phyloP scores from a whole-genome alignment of 2,113 vertebrate genomes.

The Podocnemis expansa region DNA sequence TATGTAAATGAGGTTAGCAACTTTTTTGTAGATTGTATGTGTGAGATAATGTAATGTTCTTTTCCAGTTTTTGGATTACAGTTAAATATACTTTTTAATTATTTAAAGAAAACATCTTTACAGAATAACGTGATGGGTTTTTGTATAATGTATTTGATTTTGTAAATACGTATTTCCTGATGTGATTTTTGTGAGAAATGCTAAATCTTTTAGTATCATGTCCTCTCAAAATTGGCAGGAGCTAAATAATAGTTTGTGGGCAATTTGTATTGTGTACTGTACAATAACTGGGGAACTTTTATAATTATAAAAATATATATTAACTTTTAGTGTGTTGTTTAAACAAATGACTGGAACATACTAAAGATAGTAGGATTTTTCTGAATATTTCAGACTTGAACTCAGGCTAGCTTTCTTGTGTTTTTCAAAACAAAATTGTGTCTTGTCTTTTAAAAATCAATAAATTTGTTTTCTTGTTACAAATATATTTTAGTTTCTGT shows the following conservation, averaged over 20 bases:
- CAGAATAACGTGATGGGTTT: constrained; percentile 86
- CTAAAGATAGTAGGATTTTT: constrained; percentile 92
- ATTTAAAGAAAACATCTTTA: constrained; percentile 87
- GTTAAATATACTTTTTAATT: constrained; percentile 91
- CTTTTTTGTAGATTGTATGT: constrained; percentile 87
- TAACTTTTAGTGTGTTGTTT: constrained; percentile 91
- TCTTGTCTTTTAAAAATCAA: constrained; percentile 91
- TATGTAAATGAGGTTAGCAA: constrained; percentile 87
- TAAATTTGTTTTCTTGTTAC: constrained; percentile 90
- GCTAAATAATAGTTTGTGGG: constrained; percentile 88
- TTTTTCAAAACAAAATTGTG: constrained; percentile 91
- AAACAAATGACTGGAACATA: constrained; percentile 90
- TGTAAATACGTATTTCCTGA: constrained; percentile 91
- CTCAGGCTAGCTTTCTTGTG: constrained; percentile 91
- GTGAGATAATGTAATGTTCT: constrained; percentile 89
- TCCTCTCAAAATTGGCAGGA: constrained; percentile 87
- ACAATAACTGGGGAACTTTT: constrained; percentile 89
- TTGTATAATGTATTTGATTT: constrained; percentile 91
- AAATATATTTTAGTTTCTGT: constrained; percentile 67
- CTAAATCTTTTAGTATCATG: constrained; percentile 90
- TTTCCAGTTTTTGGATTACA: constrained; percentile 88
- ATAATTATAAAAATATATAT: constrained; percentile 91
- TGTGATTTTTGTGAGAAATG: constrained; percentile 91
- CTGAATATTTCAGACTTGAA: constrained; percentile 93
- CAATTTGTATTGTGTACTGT: constrained; percentile 90